Conservation (phyloP, 2,888 invertebrate genomes). For the Sphecodes monilicornis region DNA sequence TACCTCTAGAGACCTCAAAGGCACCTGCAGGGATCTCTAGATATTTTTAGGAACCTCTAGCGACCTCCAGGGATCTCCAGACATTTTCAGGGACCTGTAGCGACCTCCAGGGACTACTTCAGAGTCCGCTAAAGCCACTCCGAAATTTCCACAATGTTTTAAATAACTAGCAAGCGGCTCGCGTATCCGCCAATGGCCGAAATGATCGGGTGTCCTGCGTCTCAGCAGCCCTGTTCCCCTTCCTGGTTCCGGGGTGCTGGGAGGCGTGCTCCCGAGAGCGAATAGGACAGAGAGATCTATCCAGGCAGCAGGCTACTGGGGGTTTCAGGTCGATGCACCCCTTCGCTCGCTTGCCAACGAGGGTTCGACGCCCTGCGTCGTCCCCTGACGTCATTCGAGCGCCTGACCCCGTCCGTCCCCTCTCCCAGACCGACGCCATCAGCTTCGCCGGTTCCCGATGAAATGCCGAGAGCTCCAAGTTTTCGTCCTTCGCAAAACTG, state of each 20-base stretch:
- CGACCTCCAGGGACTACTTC: too few species aligned
- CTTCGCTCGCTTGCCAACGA: slow-evolving; percentile 70
- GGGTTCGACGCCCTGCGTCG: slow-evolving; percentile 80
- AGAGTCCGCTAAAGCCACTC: too few species aligned
- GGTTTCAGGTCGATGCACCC: slow-evolving; percentile 82
- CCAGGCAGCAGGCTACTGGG: slow-evolving; percentile 78
- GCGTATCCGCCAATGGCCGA: neutral
- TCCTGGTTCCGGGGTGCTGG: slow-evolving; percentile 27
- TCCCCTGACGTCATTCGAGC: slow-evolving; percentile 81
- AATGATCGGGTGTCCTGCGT: slow-evolving; percentile 2
- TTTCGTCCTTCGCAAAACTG: slow-evolving; percentile 64
- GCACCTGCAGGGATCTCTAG: neutral
- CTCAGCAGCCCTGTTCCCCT: neutral
- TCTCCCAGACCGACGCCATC: slow-evolving; percentile 58
- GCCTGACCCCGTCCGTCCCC: slow-evolving; percentile 43
- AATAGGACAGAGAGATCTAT: slow-evolving; percentile 65
- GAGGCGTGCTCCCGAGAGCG: slow-evolving; percentile 1
- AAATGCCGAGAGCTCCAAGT: slow-evolving; percentile 52
- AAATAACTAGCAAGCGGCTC: neutral
- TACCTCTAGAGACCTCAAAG: too few species aligned
- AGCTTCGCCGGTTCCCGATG: slow-evolving; percentile 53
- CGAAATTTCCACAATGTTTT: neutral
- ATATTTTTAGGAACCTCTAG: too few species aligned
- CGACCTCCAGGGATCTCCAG: neutral
- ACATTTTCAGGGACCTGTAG: too few species aligned